Conservation (phyloP, 2,113 vertebrate species). For the Herpetotheres cachinnans region DNA sequence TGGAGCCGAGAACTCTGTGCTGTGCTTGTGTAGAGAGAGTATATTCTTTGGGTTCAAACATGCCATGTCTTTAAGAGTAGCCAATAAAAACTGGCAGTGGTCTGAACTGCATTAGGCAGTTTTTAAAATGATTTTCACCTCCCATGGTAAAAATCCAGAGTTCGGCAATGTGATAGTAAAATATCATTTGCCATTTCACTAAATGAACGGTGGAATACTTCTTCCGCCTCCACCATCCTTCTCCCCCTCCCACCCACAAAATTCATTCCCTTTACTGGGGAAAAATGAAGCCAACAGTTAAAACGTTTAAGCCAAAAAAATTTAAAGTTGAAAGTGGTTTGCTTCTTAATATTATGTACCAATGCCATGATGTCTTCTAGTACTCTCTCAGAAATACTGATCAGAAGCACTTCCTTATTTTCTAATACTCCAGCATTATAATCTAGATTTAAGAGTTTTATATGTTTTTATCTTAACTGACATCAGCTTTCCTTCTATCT, state of each 20-base stretch:
- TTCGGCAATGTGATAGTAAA: not conserved
- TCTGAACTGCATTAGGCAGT: not conserved
- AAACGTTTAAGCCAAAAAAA: not conserved
- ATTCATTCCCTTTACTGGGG: not conserved
- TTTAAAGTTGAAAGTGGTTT: not conserved
- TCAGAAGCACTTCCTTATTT: not conserved
- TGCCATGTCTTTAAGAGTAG: not conserved
- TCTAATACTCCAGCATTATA: not conserved
- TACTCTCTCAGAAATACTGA: not conserved
- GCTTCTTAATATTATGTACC: not conserved
- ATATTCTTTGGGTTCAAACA: not conserved
- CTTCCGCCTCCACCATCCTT: not conserved
- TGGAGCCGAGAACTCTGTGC: not conserved
- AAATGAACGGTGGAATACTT: not conserved
- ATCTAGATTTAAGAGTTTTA: not conserved
- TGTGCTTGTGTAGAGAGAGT: not conserved
- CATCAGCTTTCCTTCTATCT: not conserved
- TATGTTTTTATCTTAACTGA: not conserved
- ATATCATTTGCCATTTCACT: not conserved
- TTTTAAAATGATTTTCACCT: not conserved
- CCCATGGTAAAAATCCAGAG: not conserved
- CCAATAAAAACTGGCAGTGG: not conserved
- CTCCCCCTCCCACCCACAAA: too few species aligned
- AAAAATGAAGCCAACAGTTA: not conserved
- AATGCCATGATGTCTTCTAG: not conserved